Evolutionary conservation across 2,797 vertebrate species (phyloP).

Genomic region (Ctenopoma multispine): DNA sequence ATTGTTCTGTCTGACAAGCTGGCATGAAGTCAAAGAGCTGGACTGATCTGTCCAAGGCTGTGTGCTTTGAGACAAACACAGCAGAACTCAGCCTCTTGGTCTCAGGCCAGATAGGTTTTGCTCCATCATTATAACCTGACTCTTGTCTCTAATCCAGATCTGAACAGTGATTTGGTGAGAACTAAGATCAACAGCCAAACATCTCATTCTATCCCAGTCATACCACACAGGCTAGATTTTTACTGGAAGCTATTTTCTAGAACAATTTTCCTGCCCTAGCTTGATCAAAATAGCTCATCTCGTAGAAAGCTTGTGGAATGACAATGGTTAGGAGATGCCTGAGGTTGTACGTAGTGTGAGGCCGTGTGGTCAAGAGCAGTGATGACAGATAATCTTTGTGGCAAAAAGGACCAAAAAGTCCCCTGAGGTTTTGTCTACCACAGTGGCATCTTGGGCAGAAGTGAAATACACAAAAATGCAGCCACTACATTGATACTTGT

Average conservation of each 20-base stretch:
- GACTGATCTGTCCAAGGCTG: constrained; percentile 41
- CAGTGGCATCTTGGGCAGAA: constrained; percentile 55
- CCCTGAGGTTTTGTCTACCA: constrained; percentile 58
- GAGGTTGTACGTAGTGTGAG: constrained; percentile 68
- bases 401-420: constrained; percentile 57
- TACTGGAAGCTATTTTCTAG: constrained; percentile 69
- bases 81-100: constrained; percentile 54
- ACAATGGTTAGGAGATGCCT: constrained; percentile 66
- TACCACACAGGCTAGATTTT: constrained; percentile 51
- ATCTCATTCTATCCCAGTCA: constrained; percentile 37
- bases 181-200: constrained; percentile 45
- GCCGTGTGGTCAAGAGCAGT: constrained; percentile 44
- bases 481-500: constrained; percentile 37
- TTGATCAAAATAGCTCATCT: constrained; percentile 74
- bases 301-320: constrained; percentile 55
- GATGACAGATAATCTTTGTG: constrained; percentile 60
- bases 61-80: constrained; percentile 60
- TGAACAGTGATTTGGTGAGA: constrained; percentile 49
- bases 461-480: constrained; percentile 55
- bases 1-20: constrained; percentile 42
- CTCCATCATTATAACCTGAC: constrained; percentile 65
- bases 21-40: constrained; percentile 48
- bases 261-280: constrained; percentile 55
- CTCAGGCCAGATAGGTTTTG: constrained; percentile 45
- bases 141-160: constrained; percentile 63